Percentiles rank a stretch among this genome's conserved stretches.
phyloP scores from a whole-genome alignment of 2,888 invertebrate species.

The Pristionchus fissidentatus region DNA sequence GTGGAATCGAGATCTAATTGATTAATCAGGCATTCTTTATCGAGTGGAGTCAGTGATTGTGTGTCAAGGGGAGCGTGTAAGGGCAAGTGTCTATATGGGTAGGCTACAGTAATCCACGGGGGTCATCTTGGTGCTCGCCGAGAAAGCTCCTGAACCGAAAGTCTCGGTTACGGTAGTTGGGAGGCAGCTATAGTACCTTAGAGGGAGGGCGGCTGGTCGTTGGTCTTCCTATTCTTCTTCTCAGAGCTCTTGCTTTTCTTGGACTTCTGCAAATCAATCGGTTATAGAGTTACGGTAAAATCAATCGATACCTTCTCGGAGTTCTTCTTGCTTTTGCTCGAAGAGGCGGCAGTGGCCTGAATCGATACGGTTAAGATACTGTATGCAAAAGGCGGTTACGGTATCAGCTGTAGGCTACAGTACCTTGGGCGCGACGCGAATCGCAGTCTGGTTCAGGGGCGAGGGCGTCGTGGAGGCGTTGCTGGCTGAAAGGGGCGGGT shows the following conservation, averaged over 20 bases:
- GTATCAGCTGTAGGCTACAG: not conserved
- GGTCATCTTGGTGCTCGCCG: not conserved
- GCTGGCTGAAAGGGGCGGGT: not conserved
- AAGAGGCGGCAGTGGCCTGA: not conserved
- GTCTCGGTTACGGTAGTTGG: not conserved
- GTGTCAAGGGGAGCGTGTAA: not conserved
- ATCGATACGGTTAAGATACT: not conserved
- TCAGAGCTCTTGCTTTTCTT: slow-evolving; percentile 3
- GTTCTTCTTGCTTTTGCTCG: not conserved
- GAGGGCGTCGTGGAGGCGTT: not conserved
- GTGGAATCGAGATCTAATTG: too few species aligned
- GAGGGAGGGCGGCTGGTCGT: slow-evolving; percentile 12
- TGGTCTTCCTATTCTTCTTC: not conserved
- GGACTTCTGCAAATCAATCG: not conserved
- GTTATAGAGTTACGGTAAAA: not conserved
- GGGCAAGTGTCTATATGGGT: slow-evolving; percentile 11
- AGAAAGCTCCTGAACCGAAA: not conserved
- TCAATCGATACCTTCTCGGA: not conserved
- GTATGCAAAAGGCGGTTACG: not conserved
- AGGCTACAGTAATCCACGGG: not conserved
- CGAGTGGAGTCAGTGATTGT: too few species aligned
- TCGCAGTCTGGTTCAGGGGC: not conserved
- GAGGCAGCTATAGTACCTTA: too few species aligned
- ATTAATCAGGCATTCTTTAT: too few species aligned
- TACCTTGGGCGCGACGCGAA: slow-evolving; percentile 23